Conservation (phyloP, 2,888 invertebrate genomes). For the Germaria angustata region DNA sequence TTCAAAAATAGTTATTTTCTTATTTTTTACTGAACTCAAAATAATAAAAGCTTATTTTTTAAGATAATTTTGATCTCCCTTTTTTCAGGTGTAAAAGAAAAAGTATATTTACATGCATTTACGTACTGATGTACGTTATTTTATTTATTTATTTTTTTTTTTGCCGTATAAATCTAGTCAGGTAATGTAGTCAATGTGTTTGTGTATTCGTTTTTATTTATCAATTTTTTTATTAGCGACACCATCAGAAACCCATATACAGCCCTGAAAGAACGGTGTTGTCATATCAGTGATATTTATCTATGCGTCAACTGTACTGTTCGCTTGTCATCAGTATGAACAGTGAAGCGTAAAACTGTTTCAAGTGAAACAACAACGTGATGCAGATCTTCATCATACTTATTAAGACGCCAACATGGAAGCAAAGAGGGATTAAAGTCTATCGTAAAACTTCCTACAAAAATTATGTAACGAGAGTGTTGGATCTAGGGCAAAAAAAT, state of each 20-base stretch:
- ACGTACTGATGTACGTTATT: too few relatives aligned
- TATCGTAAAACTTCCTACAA: too few relatives aligned
- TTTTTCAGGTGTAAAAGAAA: background rate
- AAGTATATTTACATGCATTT: background rate
- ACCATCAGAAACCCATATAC: background rate
- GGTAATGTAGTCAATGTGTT: constrained; percentile 31
- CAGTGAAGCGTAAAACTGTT: background rate
- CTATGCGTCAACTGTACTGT: constrained; percentile 39
- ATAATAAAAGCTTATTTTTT: too few relatives aligned
- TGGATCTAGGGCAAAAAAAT: too few relatives aligned
- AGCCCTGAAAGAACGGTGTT: constrained; percentile 31
- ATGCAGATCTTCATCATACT: too few relatives aligned
- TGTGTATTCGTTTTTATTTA: constrained; percentile 8
- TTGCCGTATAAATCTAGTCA: constrained; percentile 36
- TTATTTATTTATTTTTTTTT: too few relatives aligned
- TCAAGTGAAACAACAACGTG: background rate
- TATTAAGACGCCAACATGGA: too few relatives aligned
- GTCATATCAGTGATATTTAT: constrained; percentile 59
- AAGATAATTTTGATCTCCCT: background rate
- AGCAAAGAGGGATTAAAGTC: too few relatives aligned
- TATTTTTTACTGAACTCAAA: too few relatives aligned
- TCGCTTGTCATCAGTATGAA: constrained; percentile 5
- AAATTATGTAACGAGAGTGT: too few relatives aligned
- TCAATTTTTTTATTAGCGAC: constrained; percentile 33
- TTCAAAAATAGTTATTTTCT: too few relatives aligned